Base-by-base conservation (phyloP, 2,113 vertebrate genomes). In the Carettochelys insculpta region DNA sequence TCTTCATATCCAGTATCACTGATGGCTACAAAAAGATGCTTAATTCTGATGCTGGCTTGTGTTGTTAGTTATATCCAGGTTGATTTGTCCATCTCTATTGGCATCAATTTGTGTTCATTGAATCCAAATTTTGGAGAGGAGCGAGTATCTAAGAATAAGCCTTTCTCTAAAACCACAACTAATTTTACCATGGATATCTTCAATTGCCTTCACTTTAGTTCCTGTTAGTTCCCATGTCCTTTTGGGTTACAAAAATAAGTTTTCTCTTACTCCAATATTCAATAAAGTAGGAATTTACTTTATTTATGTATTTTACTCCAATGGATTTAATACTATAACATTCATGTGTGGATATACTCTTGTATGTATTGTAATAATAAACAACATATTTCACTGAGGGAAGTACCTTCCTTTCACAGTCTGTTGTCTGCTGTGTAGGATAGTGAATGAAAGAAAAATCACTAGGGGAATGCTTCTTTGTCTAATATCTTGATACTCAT, bases 361-460 rank as follows among this genome's bases (percentile, higher is more conserved):
- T 90, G 22, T 86, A 78, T 86, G 77, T 90, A 71, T 3, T 92
- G 31, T 61, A 27, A 76, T 65, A 86, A 89, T 54, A 93, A 92
- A 90, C 48, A 90, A 90, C 24, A 8, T 50, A 80, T 43, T 77
- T 54, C 73, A 51, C 77, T 41, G 19, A 61, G 86, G 48, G 56
- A 68, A 58, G 34, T n/a, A 10, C 53, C 56, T 56, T 17, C 61
- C 22, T 80, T 92, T 86, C 38, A 68, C 1, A 71, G 31, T 52
- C 2, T 38, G 31, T 75, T 27, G 41, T 78, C 77, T 88, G 25
- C n/a, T 78, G 2, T 76, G 43, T 84, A 50, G 61, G 38, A 12
- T 38, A 45, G 12, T 24, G 14, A 77, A 78, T 86, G 68, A 80
- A 20, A 79, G 45, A 8, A 1, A n/a, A 58, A n/a, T 79, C 47